Conservation (phyloP, 2,113 vertebrate genomes). For the Cacatua alba region DNA sequence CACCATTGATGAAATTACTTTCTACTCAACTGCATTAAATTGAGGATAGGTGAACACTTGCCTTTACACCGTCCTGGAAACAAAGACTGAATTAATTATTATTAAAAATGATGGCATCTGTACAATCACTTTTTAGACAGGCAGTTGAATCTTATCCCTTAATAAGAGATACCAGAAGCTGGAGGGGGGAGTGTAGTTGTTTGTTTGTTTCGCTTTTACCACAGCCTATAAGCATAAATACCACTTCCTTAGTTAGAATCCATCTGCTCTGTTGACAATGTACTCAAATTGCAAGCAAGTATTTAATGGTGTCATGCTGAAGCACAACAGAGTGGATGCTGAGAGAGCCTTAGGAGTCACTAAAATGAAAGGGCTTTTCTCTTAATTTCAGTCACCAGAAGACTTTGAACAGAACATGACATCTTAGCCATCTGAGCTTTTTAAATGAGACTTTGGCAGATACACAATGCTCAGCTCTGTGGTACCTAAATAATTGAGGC, state of each 20-base stretch:
- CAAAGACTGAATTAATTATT: conserved; percentile 2
- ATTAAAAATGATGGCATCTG: not conserved
- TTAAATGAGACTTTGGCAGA: conserved; percentile 73
- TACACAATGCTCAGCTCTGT: conserved; percentile 68
- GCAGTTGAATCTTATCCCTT: conserved; percentile 13
- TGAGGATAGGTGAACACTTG: not conserved
- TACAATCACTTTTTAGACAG: not conserved
- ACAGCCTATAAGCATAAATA: conserved; percentile 48
- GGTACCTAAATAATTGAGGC: conserved; percentile 79
- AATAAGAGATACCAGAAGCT: conserved; percentile 25
- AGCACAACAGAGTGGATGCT: conserved; percentile 50
- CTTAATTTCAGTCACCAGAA: conserved; percentile 74
- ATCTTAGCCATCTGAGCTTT: conserved; percentile 71
- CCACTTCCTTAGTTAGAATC: conserved; percentile 45
- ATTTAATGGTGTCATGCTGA: conserved; percentile 61
- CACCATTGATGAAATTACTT: not conserved
- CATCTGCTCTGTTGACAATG: conserved; percentile 53
- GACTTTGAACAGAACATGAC: conserved; percentile 75
- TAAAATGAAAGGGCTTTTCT: conserved; percentile 72
- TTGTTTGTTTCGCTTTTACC: conserved; percentile 37
- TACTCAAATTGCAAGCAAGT: conserved; percentile 66
- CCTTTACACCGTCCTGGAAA: not conserved
- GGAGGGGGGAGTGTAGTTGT: rapidly evolving
- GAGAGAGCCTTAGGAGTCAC: conserved; percentile 57
- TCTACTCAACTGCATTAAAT: not conserved